Evolutionary conservation across 2,888 invertebrate genomes (phyloP), one percentile per base, ranked within the genome.

Genomic region (Smittia sp.): DNA sequence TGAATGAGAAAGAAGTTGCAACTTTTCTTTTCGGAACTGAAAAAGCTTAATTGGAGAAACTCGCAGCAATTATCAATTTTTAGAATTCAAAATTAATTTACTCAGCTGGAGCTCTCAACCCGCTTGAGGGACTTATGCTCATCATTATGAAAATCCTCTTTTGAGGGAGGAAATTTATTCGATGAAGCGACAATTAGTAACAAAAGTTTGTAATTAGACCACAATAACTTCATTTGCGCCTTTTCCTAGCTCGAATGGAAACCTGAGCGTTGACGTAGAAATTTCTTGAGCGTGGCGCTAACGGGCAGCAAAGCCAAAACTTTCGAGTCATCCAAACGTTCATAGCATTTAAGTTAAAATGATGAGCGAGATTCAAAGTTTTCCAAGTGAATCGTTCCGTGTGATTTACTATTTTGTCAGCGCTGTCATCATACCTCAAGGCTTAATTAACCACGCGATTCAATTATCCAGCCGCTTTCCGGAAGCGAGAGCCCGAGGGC

Each of bases 141-240:
- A 22, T 20, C 58, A 58, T n/a, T 58, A 46, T 46, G 58, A 58
- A 15, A 58, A 58, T 58, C 46, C 46, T 11, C 46, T 46, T 46
- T 46, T 11, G 46, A 6, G 2, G n/a, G 11, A 46, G 3, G 46
- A 46, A n/a, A 46, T 6, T 63, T 63, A n/a, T 63, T 63, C 27
- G 63, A 27, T 63, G 27, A 15, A 24, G 22, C n/a, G 27, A 27
- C 63, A 63, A 58, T 58, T 18, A 58, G 58, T 58, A 22, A 58
- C 22, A 20, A 46, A 63, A 63, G 58, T 63, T 63, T n/a, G n/a
- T 63, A 63, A 63, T 63, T 24, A 58, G 58, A 63, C 63, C 25
- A 63, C 25, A 63, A 63, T 63, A 63, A 63, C 4, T 63, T 25
- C 27, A 46, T 46, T 46, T 46, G 15, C 46, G 13, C 2, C 9